Evolutionary conservation across 1,140 invertebrate species (phyloP).

Genomic region (Diprion similis): DNA sequence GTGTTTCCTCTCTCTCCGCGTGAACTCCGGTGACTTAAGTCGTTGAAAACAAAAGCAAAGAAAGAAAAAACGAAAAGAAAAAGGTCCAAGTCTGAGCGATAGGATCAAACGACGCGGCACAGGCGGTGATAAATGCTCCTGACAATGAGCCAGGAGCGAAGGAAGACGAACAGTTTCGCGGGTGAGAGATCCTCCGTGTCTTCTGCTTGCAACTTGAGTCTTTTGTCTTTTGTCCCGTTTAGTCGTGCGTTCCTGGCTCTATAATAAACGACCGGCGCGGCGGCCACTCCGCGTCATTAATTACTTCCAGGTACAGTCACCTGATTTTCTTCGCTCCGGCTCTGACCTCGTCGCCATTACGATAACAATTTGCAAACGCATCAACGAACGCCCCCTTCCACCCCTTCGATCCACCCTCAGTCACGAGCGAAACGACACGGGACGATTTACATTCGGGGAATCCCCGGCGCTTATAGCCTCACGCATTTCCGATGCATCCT

Average conservation of each 20-base stretch:
- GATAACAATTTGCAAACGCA: constrained; percentile 7
- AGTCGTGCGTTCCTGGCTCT: neutral
- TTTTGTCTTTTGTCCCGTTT: constrained; percentile 5
- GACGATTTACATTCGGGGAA: neutral
- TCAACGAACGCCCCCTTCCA: neutral
- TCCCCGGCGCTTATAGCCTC: neutral
- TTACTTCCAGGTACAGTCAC: neutral
- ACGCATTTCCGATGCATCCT: neutral
- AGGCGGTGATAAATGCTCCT: neutral
- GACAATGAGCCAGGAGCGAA: neutral
- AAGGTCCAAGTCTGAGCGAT: too few species aligned
- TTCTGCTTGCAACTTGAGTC: neutral
- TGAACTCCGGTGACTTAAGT: too few species aligned
- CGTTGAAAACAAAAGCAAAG: neutral
- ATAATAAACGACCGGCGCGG: neutral
- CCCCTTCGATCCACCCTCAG: neutral
- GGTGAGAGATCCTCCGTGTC: constrained; percentile 4
- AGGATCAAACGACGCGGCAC: neutral
- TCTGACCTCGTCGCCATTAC: neutral
- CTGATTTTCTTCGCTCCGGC: neutral
- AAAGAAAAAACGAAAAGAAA: neutral
- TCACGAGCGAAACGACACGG: neutral
- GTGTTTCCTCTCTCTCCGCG: too few species aligned
- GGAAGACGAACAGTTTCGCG: neutral
- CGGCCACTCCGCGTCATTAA: neutral